Percentiles rank a stretch among this genome's conserved stretches.
These are phyloP conservation scores for Malaclemys terrapin DNA, from an alignment of 2,113 vertebrate genomes.

Conservation along the genomic window DNA sequence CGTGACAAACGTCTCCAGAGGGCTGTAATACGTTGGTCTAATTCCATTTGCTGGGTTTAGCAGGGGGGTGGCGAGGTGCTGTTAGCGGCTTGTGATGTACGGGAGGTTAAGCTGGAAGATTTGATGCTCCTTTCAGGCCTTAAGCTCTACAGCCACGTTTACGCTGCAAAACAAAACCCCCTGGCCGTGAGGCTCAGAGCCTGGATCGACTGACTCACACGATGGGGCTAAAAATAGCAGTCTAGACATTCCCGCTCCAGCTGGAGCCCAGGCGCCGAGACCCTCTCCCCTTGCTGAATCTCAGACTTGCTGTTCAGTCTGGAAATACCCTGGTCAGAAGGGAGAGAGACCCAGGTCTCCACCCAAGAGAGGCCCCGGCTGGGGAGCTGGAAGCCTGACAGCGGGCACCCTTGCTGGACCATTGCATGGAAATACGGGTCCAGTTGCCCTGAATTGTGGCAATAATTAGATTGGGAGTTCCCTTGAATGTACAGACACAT, in stretches of 20 bases:
- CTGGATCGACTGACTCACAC: neutral
- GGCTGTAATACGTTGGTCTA: neutral
- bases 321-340: neutral
- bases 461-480: neutral
- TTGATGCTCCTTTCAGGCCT: neutral
- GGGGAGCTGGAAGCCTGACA: neutral
- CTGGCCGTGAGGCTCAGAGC: neutral
- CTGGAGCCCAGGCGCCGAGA: neutral
- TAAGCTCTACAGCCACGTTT: neutral
- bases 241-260: neutral
- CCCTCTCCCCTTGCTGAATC: neutral
- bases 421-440: neutral
- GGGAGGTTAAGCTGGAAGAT: neutral
- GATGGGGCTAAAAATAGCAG: no score
- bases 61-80: no score
- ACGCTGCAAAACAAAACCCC: neutral
- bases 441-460: neutral
- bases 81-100: neutral
- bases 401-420: neutral
- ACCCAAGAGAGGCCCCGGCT: neutral
- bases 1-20: neutral
- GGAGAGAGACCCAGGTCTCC: neutral
- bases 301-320: neutral
- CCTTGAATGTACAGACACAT: neutral
- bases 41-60: neutral